Percentiles rank a stretch among this genome's conserved stretches.
phyloP scores from a whole-genome alignment of 2,113 vertebrate species.

The Anarrhichthys ocellatus region DNA sequence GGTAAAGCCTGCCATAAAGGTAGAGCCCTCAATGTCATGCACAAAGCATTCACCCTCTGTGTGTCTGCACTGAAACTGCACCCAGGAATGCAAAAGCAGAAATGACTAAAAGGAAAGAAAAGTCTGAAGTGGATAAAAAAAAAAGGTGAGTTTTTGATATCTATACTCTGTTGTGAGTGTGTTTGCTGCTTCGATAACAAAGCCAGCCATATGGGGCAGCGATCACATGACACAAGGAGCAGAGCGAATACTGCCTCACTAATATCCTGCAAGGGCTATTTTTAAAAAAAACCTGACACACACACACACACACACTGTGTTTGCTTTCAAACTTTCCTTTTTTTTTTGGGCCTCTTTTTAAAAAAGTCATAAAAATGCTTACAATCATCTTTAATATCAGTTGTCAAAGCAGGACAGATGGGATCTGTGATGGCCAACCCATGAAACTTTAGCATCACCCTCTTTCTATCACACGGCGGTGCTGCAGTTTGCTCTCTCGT shows the following conservation, averaged over 20 bases:
- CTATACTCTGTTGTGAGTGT: slow-evolving; percentile 2
- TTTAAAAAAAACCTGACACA: not conserved
- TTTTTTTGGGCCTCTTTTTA: too few relatives aligned
- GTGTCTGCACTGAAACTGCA: slow-evolving; percentile 7
- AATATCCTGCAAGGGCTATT: not conserved
- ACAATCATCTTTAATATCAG: not conserved
- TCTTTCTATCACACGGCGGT: slow-evolving; percentile 2
- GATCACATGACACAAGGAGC: slow-evolving; percentile 27
- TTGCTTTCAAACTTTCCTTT: not conserved
- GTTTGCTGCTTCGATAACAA: slow-evolving; percentile 34
- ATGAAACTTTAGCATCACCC: slow-evolving; percentile 20
- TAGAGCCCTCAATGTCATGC: slow-evolving; percentile 35
- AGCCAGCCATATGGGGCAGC: not conserved
- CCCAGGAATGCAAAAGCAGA: slow-evolving; percentile 38
- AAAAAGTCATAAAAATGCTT: not conserved
- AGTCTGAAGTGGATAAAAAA: slow-evolving; percentile 5
- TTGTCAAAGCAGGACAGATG: slow-evolving; percentile 7
- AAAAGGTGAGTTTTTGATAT: slow-evolving; percentile 25
- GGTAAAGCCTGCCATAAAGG: not conserved
- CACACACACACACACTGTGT: not conserved
- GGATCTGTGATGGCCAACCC: slow-evolving; percentile 21
- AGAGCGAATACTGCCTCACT: slow-evolving; percentile 18
- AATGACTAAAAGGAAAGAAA: slow-evolving; percentile 31
- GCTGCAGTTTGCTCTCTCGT: slow-evolving; percentile 35
- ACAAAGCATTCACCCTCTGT: slow-evolving; percentile 21